These are phyloP conservation scores for Hedychridium roseum DNA, from an alignment of 2,888 invertebrate genomes.

Conservation along the genomic window DNA sequence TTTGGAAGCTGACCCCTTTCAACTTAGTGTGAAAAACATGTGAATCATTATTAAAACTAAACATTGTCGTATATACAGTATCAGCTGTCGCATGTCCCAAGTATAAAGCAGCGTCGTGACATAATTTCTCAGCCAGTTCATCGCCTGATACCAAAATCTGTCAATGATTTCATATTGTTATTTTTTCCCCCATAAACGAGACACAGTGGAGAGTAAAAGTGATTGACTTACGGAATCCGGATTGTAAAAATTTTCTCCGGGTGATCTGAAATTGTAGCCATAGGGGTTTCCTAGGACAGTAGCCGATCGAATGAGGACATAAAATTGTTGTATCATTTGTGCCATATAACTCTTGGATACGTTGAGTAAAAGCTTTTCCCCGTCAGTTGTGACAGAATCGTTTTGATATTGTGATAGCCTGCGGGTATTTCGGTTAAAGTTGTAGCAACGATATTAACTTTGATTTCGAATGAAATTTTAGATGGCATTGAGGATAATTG, in stretches of 20 bases:
- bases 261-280: conserved; percentile 56
- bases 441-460: conserved; percentile 2
- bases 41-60: conserved; percentile 26
- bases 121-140: conserved; percentile 57
- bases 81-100: conserved; percentile 64
- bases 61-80: conserved; percentile 35
- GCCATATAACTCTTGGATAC: conserved; percentile 73
- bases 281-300: conserved; percentile 85
- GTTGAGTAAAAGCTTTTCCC: conserved; percentile 66
- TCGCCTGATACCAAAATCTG: conserved; percentile 49
- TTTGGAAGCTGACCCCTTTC: conserved; percentile 57
- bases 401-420: conserved; percentile 76
- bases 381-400: conserved; percentile 67
- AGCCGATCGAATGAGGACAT: conserved; percentile 79
- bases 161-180: conserved; percentile 3
- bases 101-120: conserved; percentile 61
- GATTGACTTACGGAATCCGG: conserved; percentile 47
- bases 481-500: conserved; percentile 1
- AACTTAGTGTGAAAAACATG: conserved; percentile 14
- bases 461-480: background rate
- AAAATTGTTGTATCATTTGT: conserved; percentile 81
- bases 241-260: conserved; percentile 43
- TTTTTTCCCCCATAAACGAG: too few species aligned
- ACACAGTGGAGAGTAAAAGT: too few species aligned
- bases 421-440: too few species aligned